These are phyloP conservation scores for Dexiosoma caninum DNA, from an alignment of 2,888 invertebrate species.

Conservation along the genomic window DNA sequence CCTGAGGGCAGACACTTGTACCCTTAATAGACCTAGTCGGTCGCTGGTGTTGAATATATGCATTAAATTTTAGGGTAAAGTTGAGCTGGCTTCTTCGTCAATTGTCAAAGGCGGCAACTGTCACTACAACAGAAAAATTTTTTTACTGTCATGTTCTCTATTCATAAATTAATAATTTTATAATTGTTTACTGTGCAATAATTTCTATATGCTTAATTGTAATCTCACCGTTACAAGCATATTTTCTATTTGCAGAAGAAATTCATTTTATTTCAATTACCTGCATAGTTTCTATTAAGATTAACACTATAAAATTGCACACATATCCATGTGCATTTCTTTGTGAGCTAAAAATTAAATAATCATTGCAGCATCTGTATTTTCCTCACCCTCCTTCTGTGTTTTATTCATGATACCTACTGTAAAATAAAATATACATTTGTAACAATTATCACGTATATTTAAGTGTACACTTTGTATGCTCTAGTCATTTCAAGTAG, in stretches of 20 bases:
- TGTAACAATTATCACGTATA: conserved; percentile 52
- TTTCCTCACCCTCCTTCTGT: background rate
- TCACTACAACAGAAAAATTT: no score
- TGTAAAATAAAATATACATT: conserved; percentile 19
- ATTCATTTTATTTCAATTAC: background rate
- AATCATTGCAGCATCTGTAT: background rate
- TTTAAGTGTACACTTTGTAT: conserved; percentile 11
- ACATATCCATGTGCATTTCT: background rate
- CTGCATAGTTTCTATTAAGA: conserved; percentile 18
- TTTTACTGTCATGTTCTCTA: background rate
- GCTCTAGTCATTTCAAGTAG: conserved; percentile 9
- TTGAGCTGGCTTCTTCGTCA: no score
- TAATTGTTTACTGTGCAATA: conserved; percentile 3
- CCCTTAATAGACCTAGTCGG: no score
- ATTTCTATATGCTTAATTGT: conserved; percentile 9
- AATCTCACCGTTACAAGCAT: background rate
- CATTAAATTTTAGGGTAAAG: no score
- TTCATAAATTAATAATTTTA: background rate
- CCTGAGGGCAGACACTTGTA: no score
- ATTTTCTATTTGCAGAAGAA: no score
- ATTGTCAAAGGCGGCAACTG: no score
- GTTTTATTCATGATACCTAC: background rate
- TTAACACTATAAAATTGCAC: conserved; percentile 1
- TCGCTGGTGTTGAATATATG: no score
- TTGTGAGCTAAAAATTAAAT: background rate